Conservation (phyloP, 1,140 invertebrate species). For the Bombus haemorrhoidalis region DNA sequence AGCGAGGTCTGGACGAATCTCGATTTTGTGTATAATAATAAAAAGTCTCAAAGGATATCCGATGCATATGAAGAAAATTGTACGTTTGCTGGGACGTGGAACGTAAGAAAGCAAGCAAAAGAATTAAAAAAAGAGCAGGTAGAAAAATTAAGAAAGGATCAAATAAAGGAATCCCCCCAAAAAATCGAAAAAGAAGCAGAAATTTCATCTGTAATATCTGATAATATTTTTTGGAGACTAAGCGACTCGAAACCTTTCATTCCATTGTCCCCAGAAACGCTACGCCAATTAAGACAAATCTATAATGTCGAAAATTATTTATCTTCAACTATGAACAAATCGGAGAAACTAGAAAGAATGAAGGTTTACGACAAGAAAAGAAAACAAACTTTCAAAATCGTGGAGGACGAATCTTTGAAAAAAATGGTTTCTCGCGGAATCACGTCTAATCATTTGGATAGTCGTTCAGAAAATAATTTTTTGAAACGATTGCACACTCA, state of each 20-base stretch:
- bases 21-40: neutral
- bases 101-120: neutral
- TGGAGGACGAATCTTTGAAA: neutral
- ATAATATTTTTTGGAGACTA: conserved; percentile 29
- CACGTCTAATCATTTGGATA: neutral
- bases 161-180: neutral
- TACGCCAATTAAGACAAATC: conserved; percentile 30
- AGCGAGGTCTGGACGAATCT: conserved; percentile 52
- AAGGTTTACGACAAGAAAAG: conserved; percentile 56
- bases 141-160: neutral
- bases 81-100: neutral
- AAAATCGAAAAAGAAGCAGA: neutral
- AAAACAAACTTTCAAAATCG: conserved; percentile 12
- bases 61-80: neutral
- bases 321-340: neutral
- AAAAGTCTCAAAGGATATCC: neutral
- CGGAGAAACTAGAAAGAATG: conserved; percentile 57
- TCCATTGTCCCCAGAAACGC: conserved; percentile 40
- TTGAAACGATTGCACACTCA: too few relatives aligned
- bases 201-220: neutral
- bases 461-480: neutral
- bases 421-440: neutral
- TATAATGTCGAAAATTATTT: conserved; percentile 22
- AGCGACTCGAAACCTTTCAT: conserved; percentile 62
- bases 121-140: neutral